Conservation (phyloP, 2,888 invertebrate genomes). For the Drosophila yooni region DNA sequence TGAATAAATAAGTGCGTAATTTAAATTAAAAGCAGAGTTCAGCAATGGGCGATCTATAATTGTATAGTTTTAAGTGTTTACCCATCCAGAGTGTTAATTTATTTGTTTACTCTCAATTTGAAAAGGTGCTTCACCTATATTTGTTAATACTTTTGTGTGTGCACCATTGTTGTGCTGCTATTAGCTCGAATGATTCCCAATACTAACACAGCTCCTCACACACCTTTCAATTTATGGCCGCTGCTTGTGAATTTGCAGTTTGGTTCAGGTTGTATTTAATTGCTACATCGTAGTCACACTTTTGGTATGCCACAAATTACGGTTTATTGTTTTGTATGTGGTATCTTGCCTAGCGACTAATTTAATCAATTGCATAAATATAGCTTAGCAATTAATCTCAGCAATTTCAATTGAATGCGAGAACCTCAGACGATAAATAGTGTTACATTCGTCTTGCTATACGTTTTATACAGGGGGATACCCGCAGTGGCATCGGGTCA, state of each 20-base stretch:
- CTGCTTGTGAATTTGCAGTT: constrained; percentile 9
- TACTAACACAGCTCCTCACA: not conserved
- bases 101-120: constrained; percentile 12
- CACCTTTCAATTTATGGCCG: not conserved
- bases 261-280: constrained; percentile 22
- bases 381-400: constrained; percentile 19
- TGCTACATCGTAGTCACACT: constrained; percentile 10
- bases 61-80: not conserved
- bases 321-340: constrained; percentile 19
- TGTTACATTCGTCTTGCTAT: constrained; percentile 9
- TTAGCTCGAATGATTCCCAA: constrained; percentile 21
- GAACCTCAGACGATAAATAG: not conserved
- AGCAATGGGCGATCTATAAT: not conserved
- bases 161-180: not conserved
- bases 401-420: constrained; percentile 16
- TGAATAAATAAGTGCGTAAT: not conserved
- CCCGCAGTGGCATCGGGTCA: not conserved
- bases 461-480: not conserved
- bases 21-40: not conserved
- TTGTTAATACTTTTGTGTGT: not conserved
- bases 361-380: constrained; percentile 5
- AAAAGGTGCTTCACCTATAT: not conserved
- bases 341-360: constrained; percentile 6
- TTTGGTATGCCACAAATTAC: constrained; percentile 41
- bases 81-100: constrained; percentile 6